Conservation (phyloP, 1,140 invertebrate species). For the Frieseomelitta varia region DNA sequence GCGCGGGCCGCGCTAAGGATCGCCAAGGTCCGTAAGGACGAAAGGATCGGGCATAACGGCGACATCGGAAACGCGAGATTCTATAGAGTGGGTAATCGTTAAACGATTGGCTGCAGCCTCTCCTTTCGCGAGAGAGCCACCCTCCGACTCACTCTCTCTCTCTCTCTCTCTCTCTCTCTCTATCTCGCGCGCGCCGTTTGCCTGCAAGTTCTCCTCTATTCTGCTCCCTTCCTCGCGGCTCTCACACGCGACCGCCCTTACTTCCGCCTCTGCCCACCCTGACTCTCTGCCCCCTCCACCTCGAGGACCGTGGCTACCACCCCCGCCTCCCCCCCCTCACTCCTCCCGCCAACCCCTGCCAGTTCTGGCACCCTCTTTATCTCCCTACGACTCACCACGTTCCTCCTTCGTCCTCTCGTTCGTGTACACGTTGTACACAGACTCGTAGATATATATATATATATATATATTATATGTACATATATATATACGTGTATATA, state of each 20-base stretch:
- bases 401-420: constrained; percentile 16
- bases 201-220: constrained; percentile 64
- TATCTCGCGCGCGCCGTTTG: constrained; percentile 1
- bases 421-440: not conserved
- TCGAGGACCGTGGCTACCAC: constrained; percentile 14
- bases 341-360: too few species aligned
- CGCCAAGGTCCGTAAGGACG: constrained; percentile 13
- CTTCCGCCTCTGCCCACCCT: constrained; percentile 58
- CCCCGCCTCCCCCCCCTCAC: constrained; percentile 34
- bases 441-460: not conserved
- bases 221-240: constrained; percentile 62
- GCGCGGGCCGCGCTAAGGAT: constrained; percentile 30
- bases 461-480: not conserved
- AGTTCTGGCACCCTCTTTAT: constrained; percentile 52
- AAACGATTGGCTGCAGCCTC: constrained; percentile 79
- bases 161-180: constrained; percentile 7
- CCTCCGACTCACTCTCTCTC: constrained; percentile 1
- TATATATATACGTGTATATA: not conserved
- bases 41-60: constrained; percentile 72
- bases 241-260: constrained; percentile 62
- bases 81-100: constrained; percentile 80
- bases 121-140: constrained; percentile 49
- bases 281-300: constrained; percentile 44
- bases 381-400: constrained; percentile 42
- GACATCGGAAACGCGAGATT: constrained; percentile 75